phyloP scores from a whole-genome alignment of 2,888 invertebrate species.

The Ptychoptera contaminata region DNA sequence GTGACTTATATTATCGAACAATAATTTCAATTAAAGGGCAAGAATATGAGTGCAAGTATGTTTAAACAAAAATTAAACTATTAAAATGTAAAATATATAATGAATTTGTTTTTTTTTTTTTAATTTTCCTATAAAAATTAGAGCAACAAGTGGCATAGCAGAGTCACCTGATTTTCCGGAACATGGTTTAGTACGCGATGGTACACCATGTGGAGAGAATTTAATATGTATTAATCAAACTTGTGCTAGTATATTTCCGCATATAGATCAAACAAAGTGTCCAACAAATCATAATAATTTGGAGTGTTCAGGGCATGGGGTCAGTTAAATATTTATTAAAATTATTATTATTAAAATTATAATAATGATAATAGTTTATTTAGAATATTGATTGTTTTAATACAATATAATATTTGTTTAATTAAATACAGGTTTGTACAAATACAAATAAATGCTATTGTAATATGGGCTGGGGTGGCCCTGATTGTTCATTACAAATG shows the following conservation, averaged over 20 bases:
- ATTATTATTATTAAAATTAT: background rate
- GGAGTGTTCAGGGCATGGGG: conserved; percentile 92
- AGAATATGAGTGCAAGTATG: conserved; percentile 95
- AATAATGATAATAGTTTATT: background rate
- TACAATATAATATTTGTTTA: background rate
- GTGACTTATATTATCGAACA: conserved; percentile 73
- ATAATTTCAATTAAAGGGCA: conserved; percentile 76
- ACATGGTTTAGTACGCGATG: conserved; percentile 83
- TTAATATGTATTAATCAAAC: conserved; percentile 89
- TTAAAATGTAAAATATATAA: background rate
- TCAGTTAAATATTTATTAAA: conserved; percentile 46
- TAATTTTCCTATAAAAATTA: conserved; percentile 24
- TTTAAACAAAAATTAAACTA: conserved; percentile 16
- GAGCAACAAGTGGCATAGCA: conserved; percentile 57
- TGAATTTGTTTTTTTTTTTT: background rate
- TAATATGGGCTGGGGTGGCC: conserved; percentile 70
- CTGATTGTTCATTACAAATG: conserved; percentile 69
- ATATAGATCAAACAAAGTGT: conserved; percentile 74
- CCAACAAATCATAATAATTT: conserved; percentile 75
- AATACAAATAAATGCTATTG: conserved; percentile 88
- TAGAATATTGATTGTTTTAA: background rate
- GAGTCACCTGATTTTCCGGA: conserved; percentile 48
- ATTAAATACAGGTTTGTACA: conserved; percentile 60
- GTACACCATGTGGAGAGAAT: conserved; percentile 85
- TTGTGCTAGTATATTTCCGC: conserved; percentile 72